Evolutionary conservation across 1,140 invertebrate genomes (phyloP).

Genomic region (Copidosoma floridanum): DNA sequence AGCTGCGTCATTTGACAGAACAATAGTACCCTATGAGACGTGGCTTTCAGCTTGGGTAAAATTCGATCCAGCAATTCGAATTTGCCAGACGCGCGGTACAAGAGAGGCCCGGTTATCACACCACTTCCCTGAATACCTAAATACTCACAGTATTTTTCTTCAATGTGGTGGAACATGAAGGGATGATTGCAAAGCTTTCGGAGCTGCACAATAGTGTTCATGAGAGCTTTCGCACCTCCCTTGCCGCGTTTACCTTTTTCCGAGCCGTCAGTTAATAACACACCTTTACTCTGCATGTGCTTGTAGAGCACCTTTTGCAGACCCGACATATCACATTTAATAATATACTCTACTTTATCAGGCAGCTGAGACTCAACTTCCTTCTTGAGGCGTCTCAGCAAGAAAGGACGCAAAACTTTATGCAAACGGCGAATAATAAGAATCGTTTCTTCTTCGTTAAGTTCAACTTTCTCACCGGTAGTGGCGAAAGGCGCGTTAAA

Average conservation of each 20-base stretch:
- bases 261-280: slow-evolving; percentile 90
- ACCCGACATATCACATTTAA: slow-evolving; percentile 98
- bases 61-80: slow-evolving; percentile 98
- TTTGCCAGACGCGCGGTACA: slow-evolving; percentile 93
- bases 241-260: slow-evolving; percentile 94
- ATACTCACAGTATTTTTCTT: slow-evolving; percentile 95
- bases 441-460: slow-evolving; percentile 99
- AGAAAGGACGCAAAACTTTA: slow-evolving; percentile 96
- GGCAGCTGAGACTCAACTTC: slow-evolving; percentile 98
- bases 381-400: slow-evolving; percentile 93
- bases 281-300: slow-evolving; percentile 97
- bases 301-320: slow-evolving; percentile 75
- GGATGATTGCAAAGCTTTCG: slow-evolving; percentile 99
- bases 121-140: slow-evolving; percentile 66
- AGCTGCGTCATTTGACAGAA: slow-evolving; percentile 99
- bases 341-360: slow-evolving; percentile 98
- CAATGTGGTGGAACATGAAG: slow-evolving; percentile 98
- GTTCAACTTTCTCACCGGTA: slow-evolving; percentile 95
- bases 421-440: slow-evolving; percentile 98
- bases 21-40: slow-evolving; percentile 88
- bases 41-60: slow-evolving; percentile 90
- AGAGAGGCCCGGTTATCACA: slow-evolving; percentile 80
- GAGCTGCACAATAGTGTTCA: slow-evolving; percentile 99
- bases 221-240: slow-evolving; percentile 92
- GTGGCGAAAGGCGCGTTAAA: slow-evolving; percentile 99